Evolutionary conservation across 2,113 vertebrate genomes (phyloP).

Genomic region (Balaeniceps rex): DNA sequence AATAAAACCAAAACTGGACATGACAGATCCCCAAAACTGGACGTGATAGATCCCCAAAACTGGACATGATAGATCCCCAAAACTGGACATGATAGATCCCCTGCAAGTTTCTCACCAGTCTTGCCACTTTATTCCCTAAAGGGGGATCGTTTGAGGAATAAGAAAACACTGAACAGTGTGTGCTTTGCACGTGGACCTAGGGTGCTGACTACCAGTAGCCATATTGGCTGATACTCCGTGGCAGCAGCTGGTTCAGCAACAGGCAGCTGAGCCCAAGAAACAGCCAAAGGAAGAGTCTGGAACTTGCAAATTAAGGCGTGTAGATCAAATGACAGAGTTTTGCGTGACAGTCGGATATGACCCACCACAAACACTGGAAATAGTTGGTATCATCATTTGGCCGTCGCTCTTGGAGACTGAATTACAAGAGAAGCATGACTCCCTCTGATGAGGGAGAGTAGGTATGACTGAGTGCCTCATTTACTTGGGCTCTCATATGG

Average conservation of each 20-base stretch:
- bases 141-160: neutral
- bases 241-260: neutral
- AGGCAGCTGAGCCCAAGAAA: neutral
- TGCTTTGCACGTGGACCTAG: neutral
- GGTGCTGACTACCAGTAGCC: neutral
- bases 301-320: neutral
- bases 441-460: slow-evolving; percentile 22
- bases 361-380: neutral
- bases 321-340: neutral
- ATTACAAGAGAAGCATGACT: neutral
- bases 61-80: neutral
- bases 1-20: neutral
- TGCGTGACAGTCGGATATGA: neutral
- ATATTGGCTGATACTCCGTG: neutral
- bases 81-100: neutral
- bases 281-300: neutral
- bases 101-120: neutral
- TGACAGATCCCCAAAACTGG: too few species aligned
- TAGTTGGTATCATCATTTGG: neutral
- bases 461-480: slow-evolving; percentile 44
- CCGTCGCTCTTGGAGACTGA: neutral
- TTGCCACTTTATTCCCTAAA: neutral
- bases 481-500: slow-evolving; percentile 51
- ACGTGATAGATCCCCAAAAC: too few species aligned
- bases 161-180: accelerated